Percentiles rank a stretch among this genome's conserved stretches.
Conservation (phyloP, 1,140 invertebrate species). For the Sitobion miscanthi region DNA sequence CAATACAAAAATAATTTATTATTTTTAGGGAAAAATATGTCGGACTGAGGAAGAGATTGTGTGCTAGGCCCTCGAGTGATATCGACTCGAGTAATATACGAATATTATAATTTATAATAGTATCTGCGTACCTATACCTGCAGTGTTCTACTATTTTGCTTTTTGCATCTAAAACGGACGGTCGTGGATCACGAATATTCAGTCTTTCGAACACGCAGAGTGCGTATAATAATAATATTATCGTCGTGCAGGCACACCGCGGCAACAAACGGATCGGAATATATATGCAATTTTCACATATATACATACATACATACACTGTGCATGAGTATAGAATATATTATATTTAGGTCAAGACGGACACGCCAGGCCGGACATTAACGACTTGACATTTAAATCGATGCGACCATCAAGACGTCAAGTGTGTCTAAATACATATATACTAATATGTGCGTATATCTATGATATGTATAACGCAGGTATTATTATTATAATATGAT, state of each 20-base stretch:
- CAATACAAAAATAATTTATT: neutral
- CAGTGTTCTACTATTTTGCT: neutral
- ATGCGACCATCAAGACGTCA: neutral
- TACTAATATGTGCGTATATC: neutral
- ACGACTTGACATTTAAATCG: conserved; percentile 39
- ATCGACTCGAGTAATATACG: neutral
- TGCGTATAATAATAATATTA: neutral
- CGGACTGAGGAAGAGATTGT: neutral
- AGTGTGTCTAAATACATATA: neutral
- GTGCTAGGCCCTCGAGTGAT: neutral
- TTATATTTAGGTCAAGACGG: neutral
- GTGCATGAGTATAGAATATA: neutral
- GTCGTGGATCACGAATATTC: conserved; percentile 10
- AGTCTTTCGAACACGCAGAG: neutral
- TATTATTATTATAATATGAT: neutral
- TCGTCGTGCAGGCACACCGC: neutral
- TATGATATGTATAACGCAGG: neutral
- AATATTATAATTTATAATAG: neutral
- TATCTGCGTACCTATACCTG: neutral
- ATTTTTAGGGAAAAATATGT: neutral
- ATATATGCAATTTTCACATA: neutral
- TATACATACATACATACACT: neutral
- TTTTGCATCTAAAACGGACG: neutral
- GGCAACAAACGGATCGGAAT: neutral
- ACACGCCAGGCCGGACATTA: conserved; percentile 10